Conservation (phyloP, 2,113 vertebrate species). For the Cathartes aura region DNA sequence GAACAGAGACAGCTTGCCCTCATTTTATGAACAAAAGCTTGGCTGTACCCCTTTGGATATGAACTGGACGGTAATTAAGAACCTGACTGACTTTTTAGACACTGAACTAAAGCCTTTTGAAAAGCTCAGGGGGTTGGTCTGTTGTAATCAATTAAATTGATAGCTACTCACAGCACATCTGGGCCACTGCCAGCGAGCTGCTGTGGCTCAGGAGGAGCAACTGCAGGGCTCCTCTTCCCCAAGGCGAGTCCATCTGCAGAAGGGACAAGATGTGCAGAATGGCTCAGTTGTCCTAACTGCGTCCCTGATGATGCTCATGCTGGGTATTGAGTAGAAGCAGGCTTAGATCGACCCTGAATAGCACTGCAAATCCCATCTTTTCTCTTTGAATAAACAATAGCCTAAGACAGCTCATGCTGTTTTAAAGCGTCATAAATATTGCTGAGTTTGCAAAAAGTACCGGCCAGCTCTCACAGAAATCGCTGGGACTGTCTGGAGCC, state of each 20-base stretch:
- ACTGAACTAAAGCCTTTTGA: background rate
- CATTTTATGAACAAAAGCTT: background rate
- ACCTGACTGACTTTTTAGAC: background rate
- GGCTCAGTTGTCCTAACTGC: background rate
- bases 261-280: background rate
- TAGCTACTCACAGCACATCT: background rate
- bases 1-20: background rate
- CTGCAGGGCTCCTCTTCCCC: background rate
- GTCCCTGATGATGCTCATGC: background rate
- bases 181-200: background rate
- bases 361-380: background rate
- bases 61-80: background rate
- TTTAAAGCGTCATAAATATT: background rate
- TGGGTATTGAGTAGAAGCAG: background rate
- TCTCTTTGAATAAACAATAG: background rate
- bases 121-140: background rate
- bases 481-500: background rate
- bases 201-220: background rate
- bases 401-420: background rate
- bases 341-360: background rate
- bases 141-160: background rate
- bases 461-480: background rate
- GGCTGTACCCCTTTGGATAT: background rate
- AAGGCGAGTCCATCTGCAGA: background rate
- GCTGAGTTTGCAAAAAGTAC: background rate